These are phyloP conservation scores for Diorhabda elongata DNA, from an alignment of 1,140 invertebrate genomes.

Conservation along the genomic window DNA sequence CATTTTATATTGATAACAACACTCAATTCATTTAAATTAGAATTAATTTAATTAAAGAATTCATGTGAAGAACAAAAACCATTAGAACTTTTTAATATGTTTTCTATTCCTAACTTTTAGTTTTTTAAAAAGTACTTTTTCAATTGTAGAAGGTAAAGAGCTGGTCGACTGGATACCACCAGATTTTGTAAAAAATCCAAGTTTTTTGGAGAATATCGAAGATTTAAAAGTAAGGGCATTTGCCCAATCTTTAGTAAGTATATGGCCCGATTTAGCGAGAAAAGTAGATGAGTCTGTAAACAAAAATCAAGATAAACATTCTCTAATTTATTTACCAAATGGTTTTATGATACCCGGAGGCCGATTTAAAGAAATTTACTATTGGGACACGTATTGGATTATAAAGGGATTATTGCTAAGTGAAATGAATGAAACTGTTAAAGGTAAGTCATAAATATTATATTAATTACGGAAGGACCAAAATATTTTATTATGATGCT, in stretches of 20 bases:
- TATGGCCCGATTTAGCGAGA: conserved; percentile 71
- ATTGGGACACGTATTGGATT: conserved; percentile 90
- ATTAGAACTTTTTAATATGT: no score
- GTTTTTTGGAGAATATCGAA: conserved; percentile 57
- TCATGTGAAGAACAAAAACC: no score
- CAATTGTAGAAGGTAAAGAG: conserved; percentile 44
- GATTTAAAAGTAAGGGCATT: conserved; percentile 60
- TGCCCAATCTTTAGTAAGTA: conserved; percentile 55
- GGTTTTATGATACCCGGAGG: conserved; percentile 85
- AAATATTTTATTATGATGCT: no score
- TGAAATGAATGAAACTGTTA: conserved; percentile 71
- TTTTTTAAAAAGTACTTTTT: no score
- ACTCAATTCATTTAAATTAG: no score
- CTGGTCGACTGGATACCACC: conserved; percentile 56
- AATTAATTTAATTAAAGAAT: no score
- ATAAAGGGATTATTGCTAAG: conserved; percentile 70
- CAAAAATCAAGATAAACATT: conserved; percentile 59
- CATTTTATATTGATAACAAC: no score
- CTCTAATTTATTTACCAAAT: conserved; percentile 72
- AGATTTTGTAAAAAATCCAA: conserved; percentile 63
- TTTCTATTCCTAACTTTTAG: no score
- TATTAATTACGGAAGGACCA: no score
- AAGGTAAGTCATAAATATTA: conserved; percentile 2
- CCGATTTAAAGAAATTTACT: conserved; percentile 81
- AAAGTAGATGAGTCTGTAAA: conserved; percentile 62